Conservation (phyloP, 2,888 invertebrate genomes). For the Acheta domesticus region DNA sequence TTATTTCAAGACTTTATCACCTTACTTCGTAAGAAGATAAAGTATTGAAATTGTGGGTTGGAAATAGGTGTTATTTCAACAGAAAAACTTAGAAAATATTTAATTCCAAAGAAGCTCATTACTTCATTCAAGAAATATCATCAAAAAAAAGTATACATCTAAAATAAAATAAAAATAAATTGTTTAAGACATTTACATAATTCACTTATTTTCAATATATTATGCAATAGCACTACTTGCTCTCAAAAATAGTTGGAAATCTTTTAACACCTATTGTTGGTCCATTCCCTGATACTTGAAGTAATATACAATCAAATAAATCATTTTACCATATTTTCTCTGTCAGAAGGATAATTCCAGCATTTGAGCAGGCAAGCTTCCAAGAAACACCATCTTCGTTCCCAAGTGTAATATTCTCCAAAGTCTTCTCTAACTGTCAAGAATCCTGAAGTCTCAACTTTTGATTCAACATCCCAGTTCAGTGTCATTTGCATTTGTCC, state of each 20-base stretch:
- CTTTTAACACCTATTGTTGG: too few species aligned
- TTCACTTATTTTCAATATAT: neutral
- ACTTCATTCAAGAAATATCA: neutral
- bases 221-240: neutral
- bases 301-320: neutral
- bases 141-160: too few species aligned
- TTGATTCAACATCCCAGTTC: constrained; percentile 19
- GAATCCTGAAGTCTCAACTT: constrained; percentile 18
- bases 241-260: too few species aligned
- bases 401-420: neutral
- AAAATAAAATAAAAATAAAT: too few species aligned
- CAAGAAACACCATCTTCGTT: constrained; percentile 23
- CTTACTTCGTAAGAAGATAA: too few species aligned
- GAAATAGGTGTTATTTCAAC: too few species aligned
- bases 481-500: neutral
- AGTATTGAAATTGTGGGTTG: too few species aligned
- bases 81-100: too few species aligned
- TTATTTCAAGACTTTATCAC: too few species aligned
- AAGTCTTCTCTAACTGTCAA: constrained; percentile 20
- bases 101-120: too few species aligned
- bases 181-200: neutral
- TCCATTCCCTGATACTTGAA: too few species aligned
- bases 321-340: neutral
- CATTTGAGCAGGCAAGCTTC: constrained; percentile 18
- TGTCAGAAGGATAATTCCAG: constrained; percentile 27